Evolutionary conservation across 2,113 vertebrate species (phyloP).

Genomic region (Carlito syrichta): DNA sequence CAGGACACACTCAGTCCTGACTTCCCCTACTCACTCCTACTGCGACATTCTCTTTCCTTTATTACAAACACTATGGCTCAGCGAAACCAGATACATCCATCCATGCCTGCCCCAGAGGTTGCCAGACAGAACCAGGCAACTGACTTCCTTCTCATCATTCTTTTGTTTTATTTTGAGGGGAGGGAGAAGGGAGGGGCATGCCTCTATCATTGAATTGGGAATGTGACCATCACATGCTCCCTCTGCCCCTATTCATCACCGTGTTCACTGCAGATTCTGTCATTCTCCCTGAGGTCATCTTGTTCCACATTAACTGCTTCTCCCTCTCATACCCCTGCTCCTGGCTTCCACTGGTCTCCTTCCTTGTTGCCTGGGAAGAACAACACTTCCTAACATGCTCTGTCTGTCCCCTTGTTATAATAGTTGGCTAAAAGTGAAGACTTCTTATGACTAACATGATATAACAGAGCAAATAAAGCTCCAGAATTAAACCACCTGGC

Average conservation of each 20-base stretch:
- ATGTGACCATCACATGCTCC: accelerated
- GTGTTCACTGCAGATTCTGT: accelerated
- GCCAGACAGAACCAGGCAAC: background rate
- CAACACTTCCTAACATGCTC: no score
- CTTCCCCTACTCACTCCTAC: accelerated
- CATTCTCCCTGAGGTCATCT: no score
- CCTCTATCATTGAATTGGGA: accelerated
- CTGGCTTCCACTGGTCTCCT: background rate
- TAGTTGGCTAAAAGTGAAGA: background rate
- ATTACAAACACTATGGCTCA: accelerated
- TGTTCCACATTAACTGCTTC: accelerated
- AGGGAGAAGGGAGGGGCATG: no score
- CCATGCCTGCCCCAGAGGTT: accelerated
- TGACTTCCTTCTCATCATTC: accelerated
- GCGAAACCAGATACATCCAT: background rate
- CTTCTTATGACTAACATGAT: background rate
- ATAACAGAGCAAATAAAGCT: accelerated
- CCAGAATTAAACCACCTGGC: background rate
- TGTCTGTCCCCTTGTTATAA: background rate
- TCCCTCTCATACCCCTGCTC: accelerated
- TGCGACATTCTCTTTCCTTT: background rate
- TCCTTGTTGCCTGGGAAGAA: accelerated
- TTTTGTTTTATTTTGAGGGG: accelerated
- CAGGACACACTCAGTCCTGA: background rate
- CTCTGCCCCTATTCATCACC: accelerated